Conservation (phyloP, 2,888 invertebrate species). For the Epirrhoe alternata region DNA sequence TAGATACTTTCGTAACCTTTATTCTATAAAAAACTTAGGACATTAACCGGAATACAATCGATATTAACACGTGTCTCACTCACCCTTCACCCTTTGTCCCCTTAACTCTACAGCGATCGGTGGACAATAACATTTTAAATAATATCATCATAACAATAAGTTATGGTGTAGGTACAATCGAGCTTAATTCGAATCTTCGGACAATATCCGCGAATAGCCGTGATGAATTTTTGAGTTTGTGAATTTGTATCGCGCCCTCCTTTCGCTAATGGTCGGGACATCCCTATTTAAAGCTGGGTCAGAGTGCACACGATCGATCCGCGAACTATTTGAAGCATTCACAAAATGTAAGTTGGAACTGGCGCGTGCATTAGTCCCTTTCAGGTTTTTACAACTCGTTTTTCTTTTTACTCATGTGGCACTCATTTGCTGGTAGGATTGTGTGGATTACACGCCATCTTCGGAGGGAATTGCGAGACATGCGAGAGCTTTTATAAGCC, state of each 20-base stretch:
- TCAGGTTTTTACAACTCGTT: conserved; percentile 41
- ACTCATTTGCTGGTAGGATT: conserved; percentile 53
- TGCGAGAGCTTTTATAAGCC: conserved; percentile 16
- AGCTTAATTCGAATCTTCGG: conserved; percentile 60
- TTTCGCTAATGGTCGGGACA: conserved; percentile 68
- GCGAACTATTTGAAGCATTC: conserved; percentile 28
- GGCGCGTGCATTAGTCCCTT: conserved; percentile 46
- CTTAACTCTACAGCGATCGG: conserved; percentile 64
- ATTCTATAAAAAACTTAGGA: conserved; percentile 45
- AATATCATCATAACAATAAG: conserved; percentile 63
- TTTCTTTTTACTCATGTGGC: conserved; percentile 47
- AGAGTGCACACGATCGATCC: conserved; percentile 35
- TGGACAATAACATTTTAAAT: conserved; percentile 79
- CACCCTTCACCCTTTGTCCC: conserved; percentile 76
- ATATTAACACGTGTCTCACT: conserved; percentile 68
- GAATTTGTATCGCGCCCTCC: conserved; percentile 64
- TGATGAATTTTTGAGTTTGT: conserved; percentile 67
- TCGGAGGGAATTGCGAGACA: conserved; percentile 15
- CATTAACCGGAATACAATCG: conserved; percentile 55
- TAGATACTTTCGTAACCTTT: conserved; percentile 35
- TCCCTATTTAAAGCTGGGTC: conserved; percentile 59
- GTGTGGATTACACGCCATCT: conserved; percentile 24
- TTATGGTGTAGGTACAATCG: conserved; percentile 58
- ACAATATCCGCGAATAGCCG: conserved; percentile 59
- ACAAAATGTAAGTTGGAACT: conserved; percentile 22